phyloP scores from a whole-genome alignment of 2,888 invertebrate genomes.

The Agrypnus murinus region DNA sequence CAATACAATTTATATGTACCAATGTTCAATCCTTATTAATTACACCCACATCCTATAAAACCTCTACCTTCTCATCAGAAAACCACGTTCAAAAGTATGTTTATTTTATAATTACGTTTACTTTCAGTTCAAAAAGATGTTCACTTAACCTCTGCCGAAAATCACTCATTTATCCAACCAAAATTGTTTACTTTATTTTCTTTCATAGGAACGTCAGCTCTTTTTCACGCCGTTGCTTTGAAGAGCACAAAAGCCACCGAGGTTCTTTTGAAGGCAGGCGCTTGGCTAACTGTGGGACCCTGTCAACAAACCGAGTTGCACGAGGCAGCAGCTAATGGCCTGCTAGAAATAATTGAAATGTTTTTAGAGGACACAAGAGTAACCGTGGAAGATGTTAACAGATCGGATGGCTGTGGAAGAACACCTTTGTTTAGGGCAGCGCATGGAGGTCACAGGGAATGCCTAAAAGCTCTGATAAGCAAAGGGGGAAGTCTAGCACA shows the following conservation, averaged over 20 bases:
- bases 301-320: conserved; percentile 68
- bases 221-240: conserved; percentile 68
- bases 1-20: too few species aligned
- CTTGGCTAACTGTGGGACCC: conserved; percentile 62
- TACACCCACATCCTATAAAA: too few species aligned
- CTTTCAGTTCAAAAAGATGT: too few species aligned
- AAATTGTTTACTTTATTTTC: conserved; percentile 20
- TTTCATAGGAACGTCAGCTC: conserved; percentile 64
- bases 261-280: conserved; percentile 66
- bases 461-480: conserved; percentile 71
- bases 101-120: too few species aligned
- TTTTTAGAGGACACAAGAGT: conserved; percentile 60
- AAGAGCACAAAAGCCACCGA: conserved; percentile 64
- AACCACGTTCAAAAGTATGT: too few species aligned
- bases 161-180: conserved; percentile 2
- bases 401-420: conserved; percentile 65
- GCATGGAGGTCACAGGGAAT: conserved; percentile 71
- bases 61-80: too few species aligned
- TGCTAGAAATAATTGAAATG: conserved; percentile 58
- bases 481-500: conserved; percentile 67
- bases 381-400: conserved; percentile 59
- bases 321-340: conserved; percentile 66
- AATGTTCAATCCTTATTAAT: too few species aligned
- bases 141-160: neutral
- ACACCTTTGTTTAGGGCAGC: conserved; percentile 75